phyloP scores from a whole-genome alignment of 2,113 vertebrate species.

The Artemisiospiza belli region DNA sequence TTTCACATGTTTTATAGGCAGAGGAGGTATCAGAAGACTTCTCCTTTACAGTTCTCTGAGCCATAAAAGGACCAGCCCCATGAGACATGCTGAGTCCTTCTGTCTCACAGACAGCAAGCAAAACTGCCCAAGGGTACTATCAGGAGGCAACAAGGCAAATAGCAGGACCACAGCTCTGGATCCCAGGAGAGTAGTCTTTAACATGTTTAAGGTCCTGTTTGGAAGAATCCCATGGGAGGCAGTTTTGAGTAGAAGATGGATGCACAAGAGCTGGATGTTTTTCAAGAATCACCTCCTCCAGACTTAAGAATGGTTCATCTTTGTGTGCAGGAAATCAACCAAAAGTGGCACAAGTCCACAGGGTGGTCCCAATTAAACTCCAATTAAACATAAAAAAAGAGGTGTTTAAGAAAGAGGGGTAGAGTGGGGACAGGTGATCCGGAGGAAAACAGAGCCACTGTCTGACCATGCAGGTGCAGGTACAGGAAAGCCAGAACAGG shows the following conservation, averaged over 20 bases:
- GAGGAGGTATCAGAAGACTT: not conserved
- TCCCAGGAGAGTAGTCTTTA: not conserved
- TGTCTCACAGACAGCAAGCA: not conserved
- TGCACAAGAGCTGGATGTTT: not conserved
- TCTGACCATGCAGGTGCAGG: not conserved
- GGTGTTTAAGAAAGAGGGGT: not conserved
- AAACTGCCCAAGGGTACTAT: not conserved
- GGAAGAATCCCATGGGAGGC: not conserved
- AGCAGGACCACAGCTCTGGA: not conserved
- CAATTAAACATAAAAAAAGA: not conserved
- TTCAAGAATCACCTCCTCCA: not conserved
- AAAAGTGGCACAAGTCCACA: not conserved
- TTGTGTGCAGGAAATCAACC: not conserved
- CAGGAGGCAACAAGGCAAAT: not conserved
- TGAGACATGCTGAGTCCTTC: not conserved
- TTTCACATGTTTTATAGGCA: not conserved
- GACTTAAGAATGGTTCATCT: not conserved
- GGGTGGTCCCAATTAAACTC: not conserved
- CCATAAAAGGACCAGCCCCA: not conserved
- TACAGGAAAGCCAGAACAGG: not conserved
- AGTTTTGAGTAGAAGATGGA: not conserved
- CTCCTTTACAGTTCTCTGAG: not conserved
- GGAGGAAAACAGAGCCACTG: not conserved
- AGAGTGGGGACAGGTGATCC: not conserved
- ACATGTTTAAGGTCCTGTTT: not conserved